Base-by-base conservation (phyloP, 2,797 vertebrate genomes). In the Peromyscus attwateri region DNA sequence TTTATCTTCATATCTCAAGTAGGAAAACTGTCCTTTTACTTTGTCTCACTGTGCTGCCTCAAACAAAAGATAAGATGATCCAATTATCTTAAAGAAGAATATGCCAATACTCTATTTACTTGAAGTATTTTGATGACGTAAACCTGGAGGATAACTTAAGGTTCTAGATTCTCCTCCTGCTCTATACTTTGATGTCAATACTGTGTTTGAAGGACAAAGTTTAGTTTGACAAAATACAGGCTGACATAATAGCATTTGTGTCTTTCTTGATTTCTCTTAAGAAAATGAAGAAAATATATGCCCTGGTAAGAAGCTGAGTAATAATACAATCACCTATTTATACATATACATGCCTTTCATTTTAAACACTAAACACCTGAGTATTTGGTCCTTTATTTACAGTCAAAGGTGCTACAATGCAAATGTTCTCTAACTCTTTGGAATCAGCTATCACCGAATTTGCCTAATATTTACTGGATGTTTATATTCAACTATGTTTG, bases 321-420 rank as follows among this genome's bases (percentile, higher is more conserved):
- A 29, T 71, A 73, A 73, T n/a, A 3, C 11, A 73, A 81, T 87
- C 10, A 94, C 95, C 71, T 95, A 95, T 77, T 97, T 87, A 66
- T 31, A 23, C 84, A 3, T 37, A 49, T 97, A 93, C n/a, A 62
- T 87, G 25, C 88, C 46, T 87, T 81, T 95, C 49, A 81, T 87
- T 96, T 68, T 96, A 94, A 97, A 94, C 97, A 96, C 95, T 94
- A 95, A 85, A 82, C 66, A 40, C 17, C 31, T 46, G 21, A n/a
- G 8, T 31, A 96, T 81, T 94, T 90, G 37, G 37, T 23, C 83
- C 52, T 94, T 95, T 21, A 46, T 87, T 57, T 81, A 95, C 17
- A 92, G 37, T 11, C 16, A 87, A 76, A 34, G 12, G 5, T 52
- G 27, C 10, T 92, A 70, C 68, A 87, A 31, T 4, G 37, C 34